Conservation (phyloP, 2,888 invertebrate species). For the Elgonia sp. region DNA sequence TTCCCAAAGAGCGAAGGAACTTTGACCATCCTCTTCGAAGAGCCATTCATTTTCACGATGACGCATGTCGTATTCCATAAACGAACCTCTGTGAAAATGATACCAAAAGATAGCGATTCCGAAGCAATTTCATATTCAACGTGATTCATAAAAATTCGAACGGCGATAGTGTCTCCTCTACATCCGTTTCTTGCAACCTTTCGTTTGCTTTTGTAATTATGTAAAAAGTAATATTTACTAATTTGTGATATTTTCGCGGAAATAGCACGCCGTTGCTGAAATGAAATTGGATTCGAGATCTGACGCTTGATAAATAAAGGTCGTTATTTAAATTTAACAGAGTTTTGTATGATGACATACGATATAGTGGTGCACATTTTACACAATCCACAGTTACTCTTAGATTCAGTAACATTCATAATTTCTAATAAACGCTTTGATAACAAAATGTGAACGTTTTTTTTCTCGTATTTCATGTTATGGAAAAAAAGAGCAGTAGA, state of each 20-base stretch:
- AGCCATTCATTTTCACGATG: conserved; percentile 67
- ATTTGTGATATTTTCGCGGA: conserved; percentile 6
- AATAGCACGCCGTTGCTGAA: background rate
- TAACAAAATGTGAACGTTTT: background rate
- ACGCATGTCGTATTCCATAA: conserved; percentile 61
- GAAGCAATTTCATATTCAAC: conserved; percentile 5
- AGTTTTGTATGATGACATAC: background rate
- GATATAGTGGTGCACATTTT: background rate
- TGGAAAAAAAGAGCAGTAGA: no score
- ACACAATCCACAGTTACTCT: no score
- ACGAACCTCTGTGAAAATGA: conserved; percentile 39
- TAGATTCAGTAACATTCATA: no score
- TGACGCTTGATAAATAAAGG: conserved; percentile 31
- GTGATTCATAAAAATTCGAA: background rate
- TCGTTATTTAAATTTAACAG: conserved; percentile 44
- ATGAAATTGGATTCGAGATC: conserved; percentile 34
- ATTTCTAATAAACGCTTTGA: conserved; percentile 8
- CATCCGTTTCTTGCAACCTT: background rate
- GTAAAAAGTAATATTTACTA: conserved; percentile 14
- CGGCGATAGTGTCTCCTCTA: background rate
- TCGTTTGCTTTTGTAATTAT: conserved; percentile 1
- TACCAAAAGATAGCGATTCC: conserved; percentile 9
- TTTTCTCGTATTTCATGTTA: background rate
- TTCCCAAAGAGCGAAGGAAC: conserved; percentile 56
- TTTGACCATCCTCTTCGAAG: conserved; percentile 61